Evolutionary conservation across 2,888 invertebrate genomes (phyloP).

Genomic region (Cryptophagus acutangulus): DNA sequence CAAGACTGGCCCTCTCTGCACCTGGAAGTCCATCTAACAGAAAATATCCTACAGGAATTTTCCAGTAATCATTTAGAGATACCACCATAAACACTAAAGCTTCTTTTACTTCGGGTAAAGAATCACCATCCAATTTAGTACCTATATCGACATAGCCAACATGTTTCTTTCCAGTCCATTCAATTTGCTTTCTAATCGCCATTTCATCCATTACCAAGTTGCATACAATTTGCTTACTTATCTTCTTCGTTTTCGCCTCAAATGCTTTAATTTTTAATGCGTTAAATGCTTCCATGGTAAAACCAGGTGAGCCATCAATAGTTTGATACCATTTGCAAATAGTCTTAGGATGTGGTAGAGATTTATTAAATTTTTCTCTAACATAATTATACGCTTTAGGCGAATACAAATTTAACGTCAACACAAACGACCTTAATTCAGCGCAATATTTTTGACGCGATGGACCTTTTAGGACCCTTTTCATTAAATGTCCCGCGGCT

Average conservation of each 20-base stretch:
- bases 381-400: too few relatives aligned
- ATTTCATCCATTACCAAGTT: constrained; percentile 33
- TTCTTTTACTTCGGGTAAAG: constrained; percentile 24
- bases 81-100: constrained; percentile 30
- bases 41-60: too few relatives aligned
- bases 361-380: too few relatives aligned
- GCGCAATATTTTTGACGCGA: too few relatives aligned
- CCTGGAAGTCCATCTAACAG: constrained; percentile 11
- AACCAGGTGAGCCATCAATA: constrained; percentile 25
- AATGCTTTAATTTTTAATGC: constrained; percentile 19
- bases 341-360: constrained; percentile 19
- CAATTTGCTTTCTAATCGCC: constrained; percentile 27
- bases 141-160: constrained; percentile 31
- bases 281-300: constrained; percentile 23
- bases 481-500: too few relatives aligned
- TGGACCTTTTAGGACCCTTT: too few relatives aligned
- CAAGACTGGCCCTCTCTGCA: constrained; percentile 20
- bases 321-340: constrained; percentile 23
- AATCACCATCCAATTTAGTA: constrained; percentile 22
- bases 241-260: constrained; percentile 6
- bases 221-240: constrained; percentile 15
- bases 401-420: too few relatives aligned
- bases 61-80: too few relatives aligned
- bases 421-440: too few relatives aligned
- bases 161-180: constrained; percentile 26